Conservation (phyloP, 1,140 invertebrate genomes). For the Zaprionus lachaisei region DNA sequence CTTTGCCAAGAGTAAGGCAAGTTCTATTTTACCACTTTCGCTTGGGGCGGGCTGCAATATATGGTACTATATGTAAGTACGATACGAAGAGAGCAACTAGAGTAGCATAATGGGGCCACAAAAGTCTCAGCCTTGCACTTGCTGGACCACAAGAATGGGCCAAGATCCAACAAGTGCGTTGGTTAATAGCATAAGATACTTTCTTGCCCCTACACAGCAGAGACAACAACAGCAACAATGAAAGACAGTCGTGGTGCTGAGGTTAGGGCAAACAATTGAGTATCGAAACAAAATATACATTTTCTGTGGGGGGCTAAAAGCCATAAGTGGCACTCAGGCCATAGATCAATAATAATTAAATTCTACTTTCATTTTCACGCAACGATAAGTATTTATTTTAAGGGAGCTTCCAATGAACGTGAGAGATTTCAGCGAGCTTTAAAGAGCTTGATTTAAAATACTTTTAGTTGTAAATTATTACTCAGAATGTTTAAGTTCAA, state of each 20-base stretch:
- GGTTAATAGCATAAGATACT: slow-evolving; percentile 49
- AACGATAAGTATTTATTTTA: background rate
- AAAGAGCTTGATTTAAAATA: background rate
- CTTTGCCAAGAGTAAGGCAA: slow-evolving; percentile 9
- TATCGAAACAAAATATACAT: slow-evolving; percentile 69
- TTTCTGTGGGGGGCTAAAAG: slow-evolving; percentile 1
- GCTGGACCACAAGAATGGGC: slow-evolving; percentile 47
- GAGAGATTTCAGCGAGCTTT: background rate
- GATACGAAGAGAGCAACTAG: background rate
- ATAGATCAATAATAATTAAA: slow-evolving; percentile 13
- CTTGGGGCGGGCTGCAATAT: background rate
- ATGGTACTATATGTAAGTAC: background rate
- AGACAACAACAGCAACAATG: slow-evolving; percentile 48
- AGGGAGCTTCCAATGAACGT: background rate
- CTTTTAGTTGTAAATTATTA: background rate
- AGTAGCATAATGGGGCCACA: slow-evolving; percentile 25
- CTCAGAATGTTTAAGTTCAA: background rate
- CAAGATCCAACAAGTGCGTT: slow-evolving; percentile 28
- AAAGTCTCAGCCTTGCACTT: slow-evolving; percentile 18
- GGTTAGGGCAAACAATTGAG: slow-evolving; percentile 62
- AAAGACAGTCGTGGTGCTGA: slow-evolving; percentile 48
- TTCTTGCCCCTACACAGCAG: slow-evolving; percentile 27
- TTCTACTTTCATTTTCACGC: background rate
- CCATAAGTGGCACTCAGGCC: slow-evolving; percentile 13
- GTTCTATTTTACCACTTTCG: slow-evolving; percentile 21